A percentile compares a stretch with the other conserved stretches of the same genome.
phyloP scores from a whole-genome alignment of 2,888 invertebrate species.

The Cactoblastis cactorum region DNA sequence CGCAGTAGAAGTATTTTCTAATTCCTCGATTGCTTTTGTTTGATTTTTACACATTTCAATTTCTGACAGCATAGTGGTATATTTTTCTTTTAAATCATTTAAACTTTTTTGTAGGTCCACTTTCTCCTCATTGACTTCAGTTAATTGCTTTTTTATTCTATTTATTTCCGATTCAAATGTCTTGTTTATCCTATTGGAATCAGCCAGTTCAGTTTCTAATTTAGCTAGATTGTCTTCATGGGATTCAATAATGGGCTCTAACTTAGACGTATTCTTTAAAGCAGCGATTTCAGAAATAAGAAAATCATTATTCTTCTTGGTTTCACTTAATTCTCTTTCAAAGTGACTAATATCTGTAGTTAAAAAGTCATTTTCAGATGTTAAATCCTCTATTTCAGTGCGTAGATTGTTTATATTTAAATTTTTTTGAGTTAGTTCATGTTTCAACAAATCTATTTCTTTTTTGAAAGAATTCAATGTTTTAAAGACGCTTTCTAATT shows the following conservation, averaged over 20 bases:
- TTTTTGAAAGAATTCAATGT: slow-evolving; percentile 78
- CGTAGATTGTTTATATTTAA: slow-evolving; percentile 73
- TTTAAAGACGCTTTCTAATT: slow-evolving; percentile 77
- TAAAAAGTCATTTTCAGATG: slow-evolving; percentile 70
- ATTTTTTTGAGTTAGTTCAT: slow-evolving; percentile 77
- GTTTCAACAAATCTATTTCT: slow-evolving; percentile 79
- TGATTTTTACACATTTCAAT: slow-evolving; percentile 61
- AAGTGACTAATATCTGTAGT: slow-evolving; percentile 69
- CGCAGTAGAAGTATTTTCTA: slow-evolving; percentile 58
- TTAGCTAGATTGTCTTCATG: slow-evolving; percentile 84
- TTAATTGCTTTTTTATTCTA: slow-evolving; percentile 76
- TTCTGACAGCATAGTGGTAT: slow-evolving; percentile 71
- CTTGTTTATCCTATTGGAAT: slow-evolving; percentile 77
- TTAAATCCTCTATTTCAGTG: slow-evolving; percentile 77
- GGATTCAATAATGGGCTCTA: slow-evolving; percentile 85
- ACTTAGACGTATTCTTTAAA: slow-evolving; percentile 81
- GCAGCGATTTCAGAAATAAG: slow-evolving; percentile 83
- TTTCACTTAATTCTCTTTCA: slow-evolving; percentile 82
- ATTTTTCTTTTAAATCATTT: slow-evolving; percentile 73
- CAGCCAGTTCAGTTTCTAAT: slow-evolving; percentile 83
- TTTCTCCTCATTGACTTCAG: slow-evolving; percentile 60
- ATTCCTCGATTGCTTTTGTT: slow-evolving; percentile 66
- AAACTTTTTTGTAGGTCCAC: slow-evolving; percentile 73
- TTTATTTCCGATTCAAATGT: slow-evolving; percentile 80
- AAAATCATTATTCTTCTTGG: slow-evolving; percentile 85